Base-by-base conservation (phyloP, 2,113 vertebrate species). In the Amphilophus citrinellus region DNA sequence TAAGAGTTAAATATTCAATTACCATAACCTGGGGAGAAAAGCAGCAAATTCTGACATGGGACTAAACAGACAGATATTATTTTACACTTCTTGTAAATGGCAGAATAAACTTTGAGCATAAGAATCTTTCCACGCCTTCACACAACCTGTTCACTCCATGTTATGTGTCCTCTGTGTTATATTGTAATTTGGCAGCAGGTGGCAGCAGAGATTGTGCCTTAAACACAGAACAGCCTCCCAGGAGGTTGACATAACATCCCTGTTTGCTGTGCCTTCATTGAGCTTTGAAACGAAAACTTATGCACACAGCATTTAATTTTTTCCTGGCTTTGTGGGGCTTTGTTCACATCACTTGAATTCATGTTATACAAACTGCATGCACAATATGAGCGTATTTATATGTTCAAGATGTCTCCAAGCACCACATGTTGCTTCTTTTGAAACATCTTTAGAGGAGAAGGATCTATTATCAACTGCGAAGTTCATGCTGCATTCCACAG, bases 131-230 rank as follows among this genome's bases (percentile, higher is more conserved):
- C 53, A 76, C 35, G 60, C 30, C 18, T 76, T 8, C 0, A 68
- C 42, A 50, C 24, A n/a, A 7, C 39, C 56, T 17, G 57, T 6
- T 80, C 35, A 20, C 35, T 42, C 53, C 53, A 61, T 65, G 3
- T 32, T 22, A 15, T 18, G 20, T 27, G 13, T 35, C 61, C 7
- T 35, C 22, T 11, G 11, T 87, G 76, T 68, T 35, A 50, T 76
- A 76, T 10, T 42, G 0, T 13, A 8, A 22, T 30, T 13, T n/a
- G 15, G 17, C 94, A 92, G 88, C 84, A 94, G 94, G 88, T 75
- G 93, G 94, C 85, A 84, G 91, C 89, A 94, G 85, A 94, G 92
- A 59, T 84, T 78, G 39, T 0, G 53, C 4, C 76, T 81, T 11
- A 2, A 42, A 79, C 56, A 53, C 11, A 11, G 47, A 80, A 20